phyloP scores from a whole-genome alignment of 2,113 vertebrate species.

The Garra rufa region DNA sequence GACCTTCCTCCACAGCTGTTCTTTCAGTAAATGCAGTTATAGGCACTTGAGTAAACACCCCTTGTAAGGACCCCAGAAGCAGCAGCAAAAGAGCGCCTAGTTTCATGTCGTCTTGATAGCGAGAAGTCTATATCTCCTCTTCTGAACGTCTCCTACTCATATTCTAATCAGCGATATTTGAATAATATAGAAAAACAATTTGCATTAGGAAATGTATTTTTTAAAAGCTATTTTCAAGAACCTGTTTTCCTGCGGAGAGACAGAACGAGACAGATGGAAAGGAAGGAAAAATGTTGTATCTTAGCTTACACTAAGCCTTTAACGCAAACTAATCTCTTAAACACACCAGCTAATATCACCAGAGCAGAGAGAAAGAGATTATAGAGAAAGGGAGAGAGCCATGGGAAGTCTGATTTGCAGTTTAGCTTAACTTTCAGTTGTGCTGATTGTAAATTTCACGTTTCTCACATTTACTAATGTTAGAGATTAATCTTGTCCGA shows the following conservation, averaged over 20 bases:
- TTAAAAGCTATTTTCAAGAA: neutral
- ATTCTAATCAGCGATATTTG: too few relatives aligned
- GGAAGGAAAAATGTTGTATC: neutral
- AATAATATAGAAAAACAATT: neutral
- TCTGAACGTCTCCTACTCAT: neutral
- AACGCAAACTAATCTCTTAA: constrained; percentile 41
- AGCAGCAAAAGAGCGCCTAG: constrained; percentile 57
- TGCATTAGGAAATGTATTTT: neutral
- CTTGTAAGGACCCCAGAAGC: constrained; percentile 58
- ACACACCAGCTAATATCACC: constrained; percentile 3
- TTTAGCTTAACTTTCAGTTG: constrained; percentile 9
- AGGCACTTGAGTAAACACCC: constrained; percentile 59
- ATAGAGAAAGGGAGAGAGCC: neutral
- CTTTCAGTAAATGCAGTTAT: constrained; percentile 38
- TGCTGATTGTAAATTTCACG: neutral
- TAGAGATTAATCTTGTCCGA: neutral
- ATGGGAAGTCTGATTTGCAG: neutral
- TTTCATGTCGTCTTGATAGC: constrained; percentile 15
- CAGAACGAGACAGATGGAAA: neutral
- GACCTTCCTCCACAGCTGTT: constrained; percentile 51
- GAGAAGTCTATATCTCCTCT: neutral
- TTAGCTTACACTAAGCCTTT: constrained; percentile 29
- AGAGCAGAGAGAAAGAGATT: constrained; percentile 22
- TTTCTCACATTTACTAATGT: neutral
- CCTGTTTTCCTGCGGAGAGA: neutral